These are phyloP conservation scores for Mesorhabditis spiculigera DNA, from an alignment of 2,888 invertebrate genomes.

Conservation along the genomic window DNA sequence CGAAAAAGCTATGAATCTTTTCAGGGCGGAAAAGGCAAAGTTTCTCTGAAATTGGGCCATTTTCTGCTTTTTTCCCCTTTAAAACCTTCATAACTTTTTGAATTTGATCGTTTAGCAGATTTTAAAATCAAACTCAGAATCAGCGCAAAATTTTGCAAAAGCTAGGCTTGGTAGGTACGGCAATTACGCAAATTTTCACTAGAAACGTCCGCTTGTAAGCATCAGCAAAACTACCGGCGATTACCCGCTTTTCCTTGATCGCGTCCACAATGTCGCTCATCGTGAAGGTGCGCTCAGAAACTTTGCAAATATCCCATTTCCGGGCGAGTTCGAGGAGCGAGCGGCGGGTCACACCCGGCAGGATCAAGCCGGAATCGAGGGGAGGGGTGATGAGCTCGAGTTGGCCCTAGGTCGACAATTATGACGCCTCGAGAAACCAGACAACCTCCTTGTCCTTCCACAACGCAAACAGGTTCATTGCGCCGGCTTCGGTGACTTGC, in stretches of 20 bases:
- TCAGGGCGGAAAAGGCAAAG: too few relatives aligned
- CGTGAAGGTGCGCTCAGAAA: conserved; percentile 75
- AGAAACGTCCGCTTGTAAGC: too few relatives aligned
- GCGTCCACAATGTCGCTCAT: conserved; percentile 78
- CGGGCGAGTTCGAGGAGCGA: conserved; percentile 77
- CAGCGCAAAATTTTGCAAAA: too few relatives aligned
- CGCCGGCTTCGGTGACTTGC: conserved; percentile 92
- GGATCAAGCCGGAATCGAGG: conserved; percentile 79
- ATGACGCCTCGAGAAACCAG: conserved; percentile 56
- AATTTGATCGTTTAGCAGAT: too few relatives aligned
- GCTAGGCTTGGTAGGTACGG: too few relatives aligned
- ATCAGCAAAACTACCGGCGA: too few relatives aligned
- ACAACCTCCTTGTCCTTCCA: conserved; percentile 81
- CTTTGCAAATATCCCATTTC: conserved; percentile 77
- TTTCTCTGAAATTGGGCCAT: too few relatives aligned
- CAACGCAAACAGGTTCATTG: conserved; percentile 93
- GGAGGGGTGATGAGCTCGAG: conserved; percentile 86
- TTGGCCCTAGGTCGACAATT: conserved; percentile 66
- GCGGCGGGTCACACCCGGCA: conserved; percentile 87
- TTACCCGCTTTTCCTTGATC: conserved; percentile 77
- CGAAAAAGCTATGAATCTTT: too few relatives aligned
- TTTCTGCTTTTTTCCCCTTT: too few relatives aligned
- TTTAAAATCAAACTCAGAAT: too few relatives aligned
- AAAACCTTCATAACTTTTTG: too few relatives aligned
- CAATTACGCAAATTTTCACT: too few relatives aligned